phyloP scores from a whole-genome alignment of 1,140 invertebrate genomes.

The Gryon sp. region DNA sequence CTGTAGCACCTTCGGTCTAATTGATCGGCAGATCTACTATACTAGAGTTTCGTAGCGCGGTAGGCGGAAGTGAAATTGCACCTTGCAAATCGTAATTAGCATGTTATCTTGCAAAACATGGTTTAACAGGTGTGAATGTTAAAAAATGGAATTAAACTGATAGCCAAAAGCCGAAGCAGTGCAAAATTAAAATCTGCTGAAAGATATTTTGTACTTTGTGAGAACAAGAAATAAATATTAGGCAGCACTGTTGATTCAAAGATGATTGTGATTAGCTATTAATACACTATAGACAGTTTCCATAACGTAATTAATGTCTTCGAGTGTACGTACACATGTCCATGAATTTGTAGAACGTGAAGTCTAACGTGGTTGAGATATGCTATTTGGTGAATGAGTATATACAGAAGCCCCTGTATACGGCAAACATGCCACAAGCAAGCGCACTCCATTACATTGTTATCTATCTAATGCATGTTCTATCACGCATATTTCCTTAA shows the following conservation, averaged over 20 bases:
- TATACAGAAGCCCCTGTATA: slow-evolving; percentile 12
- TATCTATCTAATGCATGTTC: slow-evolving; percentile 51
- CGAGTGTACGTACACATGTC: slow-evolving; percentile 1
- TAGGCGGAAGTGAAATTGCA: slow-evolving; percentile 57
- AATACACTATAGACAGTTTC: too few species aligned
- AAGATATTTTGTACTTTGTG: too few species aligned
- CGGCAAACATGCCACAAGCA: slow-evolving; percentile 45
- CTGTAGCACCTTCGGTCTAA: slow-evolving; percentile 32
- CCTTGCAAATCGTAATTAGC: slow-evolving; percentile 55
- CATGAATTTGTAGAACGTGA: background rate
- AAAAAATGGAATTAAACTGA: slow-evolving; percentile 48
- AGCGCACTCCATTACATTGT: slow-evolving; percentile 54
- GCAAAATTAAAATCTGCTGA: slow-evolving; percentile 52
- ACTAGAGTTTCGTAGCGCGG: too few species aligned
- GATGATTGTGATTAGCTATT: too few species aligned
- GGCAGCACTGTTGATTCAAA: too few species aligned
- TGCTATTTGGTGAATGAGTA: slow-evolving; percentile 9
- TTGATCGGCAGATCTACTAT: slow-evolving; percentile 53
- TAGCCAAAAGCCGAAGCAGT: slow-evolving; percentile 42
- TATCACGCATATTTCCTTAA: slow-evolving; percentile 51
- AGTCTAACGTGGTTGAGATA: slow-evolving; percentile 18
- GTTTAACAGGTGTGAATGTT: slow-evolving; percentile 55
- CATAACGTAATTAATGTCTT: slow-evolving; percentile 35
- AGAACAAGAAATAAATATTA: too few species aligned
- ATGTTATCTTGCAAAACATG: slow-evolving; percentile 46